Evolutionary conservation across 37 sponge, comb jelly and placozoan genomes (phyloP).

Genomic region (Cliona cf. orientalis): DNA sequence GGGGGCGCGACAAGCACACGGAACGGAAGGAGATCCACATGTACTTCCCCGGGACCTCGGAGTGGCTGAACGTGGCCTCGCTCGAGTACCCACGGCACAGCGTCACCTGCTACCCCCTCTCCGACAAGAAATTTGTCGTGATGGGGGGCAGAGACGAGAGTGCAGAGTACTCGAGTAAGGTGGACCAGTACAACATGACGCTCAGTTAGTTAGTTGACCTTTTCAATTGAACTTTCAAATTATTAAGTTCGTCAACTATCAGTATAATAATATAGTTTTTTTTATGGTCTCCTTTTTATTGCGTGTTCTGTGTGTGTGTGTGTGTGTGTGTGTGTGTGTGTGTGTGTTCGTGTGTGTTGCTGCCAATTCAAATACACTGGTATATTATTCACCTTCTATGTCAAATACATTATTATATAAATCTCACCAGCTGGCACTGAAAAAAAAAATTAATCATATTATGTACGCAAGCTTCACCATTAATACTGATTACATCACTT

Average conservation of each 20-base stretch:
- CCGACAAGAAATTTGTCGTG: constrained; percentile 23
- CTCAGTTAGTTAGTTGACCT: background rate
- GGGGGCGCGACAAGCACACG: constrained; percentile 27
- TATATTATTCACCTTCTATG: too few relatives aligned
- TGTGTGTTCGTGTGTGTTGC: background rate
- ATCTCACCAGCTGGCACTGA: too few relatives aligned
- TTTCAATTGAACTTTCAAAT: too few relatives aligned
- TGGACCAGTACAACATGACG: constrained; percentile 9
- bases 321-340: background rate
- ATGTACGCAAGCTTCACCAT: too few relatives aligned
- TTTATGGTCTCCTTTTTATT: too few relatives aligned
- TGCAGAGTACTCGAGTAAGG: constrained; percentile 10
- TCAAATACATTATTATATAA: too few relatives aligned
- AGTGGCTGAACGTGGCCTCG: constrained; percentile 48
- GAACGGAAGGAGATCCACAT: constrained; percentile 32
- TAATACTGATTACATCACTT: too few relatives aligned
- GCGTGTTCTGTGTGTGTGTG: background rate
- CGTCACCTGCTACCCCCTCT: constrained; percentile 25
- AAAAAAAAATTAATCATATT: too few relatives aligned
- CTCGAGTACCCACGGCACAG: constrained; percentile 28
- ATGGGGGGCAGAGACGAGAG: constrained; percentile 24
- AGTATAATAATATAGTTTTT: too few relatives aligned
- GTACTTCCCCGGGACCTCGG: constrained; percentile 55
- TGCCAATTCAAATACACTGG: background rate
- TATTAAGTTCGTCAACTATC: too few relatives aligned